A percentile compares a stretch with the other conserved stretches of the same genome.
Evolutionary conservation across 2,113 vertebrate genomes (phyloP).

Genomic region (Diadophis punctatus): DNA sequence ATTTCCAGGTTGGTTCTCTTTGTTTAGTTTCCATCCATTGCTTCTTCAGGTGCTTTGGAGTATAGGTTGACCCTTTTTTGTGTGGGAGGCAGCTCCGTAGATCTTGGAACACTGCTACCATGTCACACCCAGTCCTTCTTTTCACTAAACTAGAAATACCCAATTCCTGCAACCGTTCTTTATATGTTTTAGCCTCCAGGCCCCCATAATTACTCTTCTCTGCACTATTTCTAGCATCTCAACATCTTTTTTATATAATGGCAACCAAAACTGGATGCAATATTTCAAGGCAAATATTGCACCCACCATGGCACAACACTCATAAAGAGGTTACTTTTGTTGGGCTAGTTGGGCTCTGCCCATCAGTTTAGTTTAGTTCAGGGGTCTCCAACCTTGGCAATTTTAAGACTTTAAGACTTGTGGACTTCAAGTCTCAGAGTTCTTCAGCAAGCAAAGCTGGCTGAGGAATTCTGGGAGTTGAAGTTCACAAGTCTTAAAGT

Average conservation of each 20-base stretch:
- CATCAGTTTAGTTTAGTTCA: neutral
- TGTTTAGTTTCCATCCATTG: neutral
- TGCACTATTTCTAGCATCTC: neutral
- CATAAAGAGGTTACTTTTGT: neutral
- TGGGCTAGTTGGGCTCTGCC: neutral
- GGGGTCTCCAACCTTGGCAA: too few species aligned
- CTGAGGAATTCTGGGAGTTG: too few species aligned
- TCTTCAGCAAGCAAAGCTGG: too few species aligned
- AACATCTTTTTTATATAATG: neutral
- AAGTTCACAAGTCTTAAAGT: too few species aligned
- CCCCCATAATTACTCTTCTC: neutral
- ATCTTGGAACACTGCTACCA: neutral
- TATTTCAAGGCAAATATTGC: neutral
- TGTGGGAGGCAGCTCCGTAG: too few species aligned
- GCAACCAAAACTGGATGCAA: neutral
- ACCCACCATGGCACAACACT: neutral
- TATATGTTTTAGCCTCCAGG: neutral
- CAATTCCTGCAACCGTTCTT: neutral
- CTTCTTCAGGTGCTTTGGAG: neutral
- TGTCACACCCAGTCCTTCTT: neutral
- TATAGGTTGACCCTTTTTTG: too few species aligned
- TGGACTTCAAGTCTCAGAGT: too few species aligned
- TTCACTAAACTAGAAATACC: neutral
- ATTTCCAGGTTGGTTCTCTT: neutral
- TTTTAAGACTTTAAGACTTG: too few species aligned